Base-by-base conservation (phyloP, 1,140 invertebrate genomes). In the Eubasilissa regina region DNA sequence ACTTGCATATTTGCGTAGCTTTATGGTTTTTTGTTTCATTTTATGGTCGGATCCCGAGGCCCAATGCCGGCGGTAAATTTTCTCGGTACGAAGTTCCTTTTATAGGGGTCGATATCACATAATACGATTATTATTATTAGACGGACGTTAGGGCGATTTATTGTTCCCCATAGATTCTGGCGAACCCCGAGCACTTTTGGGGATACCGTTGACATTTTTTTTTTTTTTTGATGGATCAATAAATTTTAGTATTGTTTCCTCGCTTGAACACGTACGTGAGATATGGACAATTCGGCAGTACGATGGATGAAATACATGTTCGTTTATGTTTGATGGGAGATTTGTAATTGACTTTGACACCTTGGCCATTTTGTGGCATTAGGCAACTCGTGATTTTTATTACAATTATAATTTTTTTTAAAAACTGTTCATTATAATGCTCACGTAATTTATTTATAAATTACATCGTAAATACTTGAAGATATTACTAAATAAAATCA, bases 71-170 rank as follows among this genome's bases (percentile, higher is more conserved):
- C 47, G 58, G 74, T 76, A 76, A 62, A 64, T 64, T 76, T 64
- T 25, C 45, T 47, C 62, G 9, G 43, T 78, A 12, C 17, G 19
- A 13, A 68, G 62, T 78, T 55, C 70, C 47, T 43, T 72, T 79
- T 62, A 72, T 73, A n/a, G 66, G 25, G 44, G 77, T 64, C 56
- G 56, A 76, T 76, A 76, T 76, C 74, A 64, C 58, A 64, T 76
- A 76, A 76, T 76, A n/a, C 53, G 74, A 76, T 76, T 76, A 76
- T 76, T 76, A 76, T 76, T 76, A 76, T 76, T 76, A 64, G 74
- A 11, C 13, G n/a, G 21, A 62, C 43, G 15, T 62, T 56, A 76
- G 15, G 43, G 43, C 35, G 56, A 76, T 76, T 76, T 76, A 76
- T 76, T 51, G 56, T 17, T 17, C 44, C 43, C 64, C 6, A 68